A percentile compares a stretch with the other conserved stretches of the same genome.
Conservation (phyloP, 2,797 vertebrate genomes). For the Karalla daura region DNA sequence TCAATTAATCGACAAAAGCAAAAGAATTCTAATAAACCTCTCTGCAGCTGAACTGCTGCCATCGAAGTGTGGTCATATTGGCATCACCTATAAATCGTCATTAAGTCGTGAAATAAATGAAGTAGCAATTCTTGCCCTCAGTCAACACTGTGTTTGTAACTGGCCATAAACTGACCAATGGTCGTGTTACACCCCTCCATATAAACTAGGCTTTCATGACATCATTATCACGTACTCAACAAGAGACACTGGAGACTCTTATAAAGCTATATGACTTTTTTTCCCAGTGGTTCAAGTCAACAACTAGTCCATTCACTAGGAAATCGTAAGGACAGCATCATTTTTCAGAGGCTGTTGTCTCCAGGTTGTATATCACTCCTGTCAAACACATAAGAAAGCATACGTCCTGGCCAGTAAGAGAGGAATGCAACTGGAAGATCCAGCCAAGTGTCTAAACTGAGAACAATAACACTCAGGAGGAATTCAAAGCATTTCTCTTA, state of each 20-base stretch:
- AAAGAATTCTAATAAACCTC: conserved; percentile 17
- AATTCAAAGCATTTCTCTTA: conserved; percentile 73
- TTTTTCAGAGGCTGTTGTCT: conserved; percentile 51
- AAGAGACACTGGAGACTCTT: conserved; percentile 53
- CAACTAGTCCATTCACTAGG: conserved; percentile 42
- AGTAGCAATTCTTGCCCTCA: conserved; percentile 37
- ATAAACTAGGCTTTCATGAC: conserved; percentile 61
- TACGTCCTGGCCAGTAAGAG: conserved; percentile 26
- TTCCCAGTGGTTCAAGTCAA: conserved; percentile 35
- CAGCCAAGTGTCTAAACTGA: conserved; percentile 62
- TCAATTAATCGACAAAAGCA: conserved; percentile 17
- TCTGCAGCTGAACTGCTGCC: conserved; percentile 21
- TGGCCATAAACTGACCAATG: conserved; percentile 56
- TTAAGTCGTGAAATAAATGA: conserved; percentile 52
- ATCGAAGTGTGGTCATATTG: conserved; percentile 47
- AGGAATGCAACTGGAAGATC: conserved; percentile 50
- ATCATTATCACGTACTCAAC: conserved; percentile 74
- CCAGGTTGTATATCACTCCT: conserved; percentile 53
- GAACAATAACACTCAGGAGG: conserved; percentile 67
- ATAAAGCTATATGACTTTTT: conserved; percentile 48
- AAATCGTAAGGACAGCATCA: conserved; percentile 52
- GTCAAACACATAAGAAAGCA: conserved; percentile 44
- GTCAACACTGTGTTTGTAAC: conserved; percentile 47
- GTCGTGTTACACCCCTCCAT: conserved; percentile 48
- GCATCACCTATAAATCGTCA: conserved; percentile 35